Evolutionary conservation across 2,113 vertebrate genomes (phyloP), one percentile per base, ranked within the genome.

Genomic region (Sapajus apella): DNA sequence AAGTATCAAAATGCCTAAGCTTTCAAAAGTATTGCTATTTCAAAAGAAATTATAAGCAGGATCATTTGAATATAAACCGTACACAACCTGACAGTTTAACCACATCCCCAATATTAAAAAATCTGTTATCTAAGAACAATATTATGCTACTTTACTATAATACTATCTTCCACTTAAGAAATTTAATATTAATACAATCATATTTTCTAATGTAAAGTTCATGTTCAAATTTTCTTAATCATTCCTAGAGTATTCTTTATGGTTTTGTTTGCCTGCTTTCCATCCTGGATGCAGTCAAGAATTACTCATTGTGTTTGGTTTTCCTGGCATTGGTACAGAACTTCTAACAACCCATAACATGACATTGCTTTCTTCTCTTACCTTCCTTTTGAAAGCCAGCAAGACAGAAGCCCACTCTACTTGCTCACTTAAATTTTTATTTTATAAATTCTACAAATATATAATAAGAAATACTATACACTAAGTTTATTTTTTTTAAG

Each of bases 211-310:
- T 58, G 23, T 23, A 76, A 0, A 75, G 40, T 88, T 10, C 27
- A 95, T 61, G 84, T 90, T 80, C 21, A 83, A 84, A 50, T 94
- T 89, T 97, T 94, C 52, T 87, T 80, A 84, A 20, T 30, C 13
- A 81, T 64, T 0, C 20, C 23, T 79, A 80, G 88, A 93, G 83
- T 82, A 79, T 58, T 93, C 58, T 37, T 61, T 35, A 37, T 37
- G 16, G 9, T 68, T 40, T 43, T 77, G 17, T 17, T 40, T 79
- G 40, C 50, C 37, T 45, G 45, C 2, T 55, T 87, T 80, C 68
- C 64, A 82, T 50, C 27, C 14, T 27, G n/a, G 4, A 85, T 75
- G 18, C 14, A 55, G n/a, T 89, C 3, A 76, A 73, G 35, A 4
- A 85, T 58, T 20, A 91, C 20, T 94, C 40, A 61, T 83, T 97